A percentile compares a stretch with the other conserved stretches of the same genome.
These are phyloP conservation scores for Taeniopygia guttata DNA, from an alignment of 2,797 vertebrate species.

Conservation along the genomic window DNA sequence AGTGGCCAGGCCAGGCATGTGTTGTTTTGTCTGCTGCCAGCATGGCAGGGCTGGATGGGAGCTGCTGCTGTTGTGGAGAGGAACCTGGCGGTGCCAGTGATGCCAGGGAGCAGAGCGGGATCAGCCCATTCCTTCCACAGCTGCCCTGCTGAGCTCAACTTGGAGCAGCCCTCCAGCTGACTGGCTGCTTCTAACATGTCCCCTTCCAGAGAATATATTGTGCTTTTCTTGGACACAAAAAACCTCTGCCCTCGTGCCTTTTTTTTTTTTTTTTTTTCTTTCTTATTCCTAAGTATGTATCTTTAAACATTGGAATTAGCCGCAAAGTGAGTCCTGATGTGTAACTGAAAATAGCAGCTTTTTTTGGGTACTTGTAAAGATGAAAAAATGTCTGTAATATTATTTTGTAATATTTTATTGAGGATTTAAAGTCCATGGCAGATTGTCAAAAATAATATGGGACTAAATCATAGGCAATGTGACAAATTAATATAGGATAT, in stretches of 20 bases:
- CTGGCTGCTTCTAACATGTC: neutral
- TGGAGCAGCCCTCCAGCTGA: neutral
- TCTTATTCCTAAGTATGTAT: neutral
- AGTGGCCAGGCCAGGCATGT: neutral
- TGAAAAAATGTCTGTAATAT: neutral
- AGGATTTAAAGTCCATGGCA: neutral
- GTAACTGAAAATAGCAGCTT: neutral
- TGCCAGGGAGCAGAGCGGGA: neutral
- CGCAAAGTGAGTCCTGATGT: neutral
- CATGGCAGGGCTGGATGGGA: neutral
- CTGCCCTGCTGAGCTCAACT: neutral
- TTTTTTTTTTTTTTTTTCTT: too few relatives aligned
- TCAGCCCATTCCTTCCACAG: neutral
- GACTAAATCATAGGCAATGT: neutral
- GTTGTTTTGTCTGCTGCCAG: neutral
- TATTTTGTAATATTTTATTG: neutral
- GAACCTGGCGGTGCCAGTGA: neutral
- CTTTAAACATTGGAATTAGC: neutral
- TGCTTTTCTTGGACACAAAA: neutral
- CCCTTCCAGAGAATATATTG: neutral
- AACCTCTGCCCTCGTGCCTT: neutral
- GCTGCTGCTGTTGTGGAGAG: neutral
- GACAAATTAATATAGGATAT: neutral
- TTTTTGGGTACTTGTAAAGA: neutral
- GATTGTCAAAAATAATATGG: neutral